Evolutionary conservation across 2,113 vertebrate genomes (phyloP), one percentile per base, ranked within the genome.

Genomic region (Dasyurus viverrinus): DNA sequence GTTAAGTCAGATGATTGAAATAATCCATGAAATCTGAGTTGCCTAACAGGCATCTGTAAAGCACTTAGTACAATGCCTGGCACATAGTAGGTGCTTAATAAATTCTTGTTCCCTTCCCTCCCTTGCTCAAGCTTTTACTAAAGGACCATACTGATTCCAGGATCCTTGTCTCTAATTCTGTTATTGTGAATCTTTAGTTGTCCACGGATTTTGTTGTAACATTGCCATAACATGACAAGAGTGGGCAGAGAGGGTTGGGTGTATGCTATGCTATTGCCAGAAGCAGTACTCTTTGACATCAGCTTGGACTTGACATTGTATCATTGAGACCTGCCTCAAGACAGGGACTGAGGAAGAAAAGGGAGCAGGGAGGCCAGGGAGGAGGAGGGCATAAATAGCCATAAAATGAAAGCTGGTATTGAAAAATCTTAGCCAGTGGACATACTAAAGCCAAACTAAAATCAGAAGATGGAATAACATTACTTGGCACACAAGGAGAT

Each of bases 1-100:
- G 30, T 91, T n/a, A 96, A 91, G 36, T 95, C n/a, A 90, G 94
- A 26, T 95, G 76, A 91, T 46, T 9, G 47, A 11, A 11, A 1
- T 76, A 96, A 96, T 91, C 68, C 96, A 94, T 91, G 47, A 96
- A 90, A 95, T 57, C 89, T 8, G 53, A 92, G 96, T 95, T 93
- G 76, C 57, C 50, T 95, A 16, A 94, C 47, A 76, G n/a, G 42
- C 2, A 42, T 8, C 36, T 42, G 16, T 22, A 68, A 84, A 84
- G n/a, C n/a, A 42, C 19, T 84, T 84, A n/a, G 16, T 92, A 92
- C 53, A 6, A 84, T 42, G 42, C 8, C n/a, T 93, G 95, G 0
- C 50, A 50, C 47, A 55, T 22, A 93, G 42, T 90, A 93, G 92
- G 25, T 92, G 36, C 90, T 3, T 23, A 93, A 46, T 90, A 94